Evolutionary conservation across 2,113 vertebrate species (phyloP), one percentile per base, ranked within the genome.

Genomic region (Macquaria ambigua): DNA sequence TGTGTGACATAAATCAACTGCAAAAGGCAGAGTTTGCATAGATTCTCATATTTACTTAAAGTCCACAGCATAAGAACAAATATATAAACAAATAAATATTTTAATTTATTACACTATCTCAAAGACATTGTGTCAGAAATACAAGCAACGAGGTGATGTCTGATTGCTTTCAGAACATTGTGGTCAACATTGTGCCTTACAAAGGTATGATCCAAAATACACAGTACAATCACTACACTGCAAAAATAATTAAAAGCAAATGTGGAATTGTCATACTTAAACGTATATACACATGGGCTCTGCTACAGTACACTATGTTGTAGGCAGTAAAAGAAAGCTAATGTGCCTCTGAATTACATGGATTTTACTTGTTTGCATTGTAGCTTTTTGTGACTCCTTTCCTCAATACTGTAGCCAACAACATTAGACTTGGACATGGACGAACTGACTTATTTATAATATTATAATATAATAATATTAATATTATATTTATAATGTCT

Each of bases 51-150:
- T 82, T 81, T 86, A 82, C 74, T 67, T 31, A 14, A 70, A 82
- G 52, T 78, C 67, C 41, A 84, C 77, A 86, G 21, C 71, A 88
- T 75, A 68, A 82, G 9, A 85, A 71, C 46, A 84, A 77, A 77
- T 82, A 64, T 88, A 83, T 92, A 83, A 91, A 94, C 82, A 93
- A 94, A 94, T 93, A 93, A 92, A 93, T 95, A 94, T 82, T 80
- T 89, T 84, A 81, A 89, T 92, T 90, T 85, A 93, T 89, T 82
- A 89, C 21, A 88, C 77, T 81, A 87, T 85, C 55, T 82, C 50
- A 84, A 85, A 87, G 50, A 90, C 66, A 84, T 82, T 74, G 56
- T 64, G 77, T 74, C 78, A 62, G 75, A 82, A 67, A 83, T 73
- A 86, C 66, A 81, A 79, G 71, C 69, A 90, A 83, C 59, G 70